These are phyloP conservation scores for Tillus elongatus DNA, from an alignment of 2,888 invertebrate species.

Conservation along the genomic window DNA sequence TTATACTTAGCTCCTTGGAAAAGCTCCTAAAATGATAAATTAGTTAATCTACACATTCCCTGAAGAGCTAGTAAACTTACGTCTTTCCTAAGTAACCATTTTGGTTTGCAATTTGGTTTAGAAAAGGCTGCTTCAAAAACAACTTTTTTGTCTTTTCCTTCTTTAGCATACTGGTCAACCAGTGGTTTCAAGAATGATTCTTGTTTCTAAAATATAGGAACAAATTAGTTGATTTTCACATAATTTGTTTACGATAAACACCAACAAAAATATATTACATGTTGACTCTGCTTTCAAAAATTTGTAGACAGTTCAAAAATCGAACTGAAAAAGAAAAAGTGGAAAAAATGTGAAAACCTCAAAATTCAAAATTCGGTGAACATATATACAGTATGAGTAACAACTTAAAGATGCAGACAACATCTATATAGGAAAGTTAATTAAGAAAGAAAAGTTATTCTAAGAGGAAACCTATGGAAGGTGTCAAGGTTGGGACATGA, in stretches of 20 bases:
- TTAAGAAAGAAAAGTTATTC: slow-evolving; percentile 16
- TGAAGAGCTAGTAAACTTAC: slow-evolving; percentile 53
- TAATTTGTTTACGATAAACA: too few relatives aligned
- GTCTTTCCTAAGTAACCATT: slow-evolving; percentile 87
- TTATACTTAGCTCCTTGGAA: slow-evolving; percentile 96
- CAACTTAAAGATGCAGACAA: slow-evolving; percentile 30
- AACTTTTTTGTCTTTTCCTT: slow-evolving; percentile 94
- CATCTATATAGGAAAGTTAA: slow-evolving; percentile 27
- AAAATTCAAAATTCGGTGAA: slow-evolving; percentile 26
- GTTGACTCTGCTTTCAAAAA: slow-evolving; percentile 30
- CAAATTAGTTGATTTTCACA: too few relatives aligned
- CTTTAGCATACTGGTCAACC: slow-evolving; percentile 86
- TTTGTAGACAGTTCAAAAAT: slow-evolving; percentile 31
- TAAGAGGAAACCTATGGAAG: slow-evolving; percentile 10
- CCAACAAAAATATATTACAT: slow-evolving; percentile 15
- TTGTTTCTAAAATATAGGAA: slow-evolving; percentile 74
- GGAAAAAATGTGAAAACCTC: slow-evolving; percentile 24
- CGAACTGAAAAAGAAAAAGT: slow-evolving; percentile 31
- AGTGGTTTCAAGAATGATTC: slow-evolving; percentile 90
- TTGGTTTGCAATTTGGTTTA: slow-evolving; percentile 89
- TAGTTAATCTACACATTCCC: neutral
- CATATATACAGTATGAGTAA: slow-evolving; percentile 16
- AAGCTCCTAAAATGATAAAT: slow-evolving; percentile 64
- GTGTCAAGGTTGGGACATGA: slow-evolving; percentile 1
- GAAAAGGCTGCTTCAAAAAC: slow-evolving; percentile 91